A percentile compares a stretch with the other conserved stretches of the same genome.
Evolutionary conservation across 2,797 vertebrate genomes (phyloP).

Genomic region (Danio albolineatus): DNA sequence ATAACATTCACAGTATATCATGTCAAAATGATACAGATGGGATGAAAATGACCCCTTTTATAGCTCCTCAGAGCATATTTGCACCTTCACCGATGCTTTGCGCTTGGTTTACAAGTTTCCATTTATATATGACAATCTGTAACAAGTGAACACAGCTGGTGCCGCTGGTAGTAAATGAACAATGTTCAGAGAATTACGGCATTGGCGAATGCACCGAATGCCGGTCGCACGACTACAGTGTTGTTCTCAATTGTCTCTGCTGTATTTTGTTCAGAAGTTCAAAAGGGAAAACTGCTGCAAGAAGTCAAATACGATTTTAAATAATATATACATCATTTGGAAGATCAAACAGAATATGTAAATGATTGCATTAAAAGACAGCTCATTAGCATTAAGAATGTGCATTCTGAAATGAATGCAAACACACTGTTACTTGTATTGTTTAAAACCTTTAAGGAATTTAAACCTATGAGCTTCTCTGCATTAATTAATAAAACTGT

Average conservation of each 20-base stretch:
- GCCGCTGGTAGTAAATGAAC: slow-evolving; percentile 39
- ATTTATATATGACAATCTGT: slow-evolving; percentile 47
- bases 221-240: background rate
- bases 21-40: background rate
- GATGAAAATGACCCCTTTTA: background rate
- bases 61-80: slow-evolving; percentile 10
- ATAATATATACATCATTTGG: background rate
- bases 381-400: slow-evolving; percentile 14
- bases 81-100: slow-evolving; percentile 23
- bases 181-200: slow-evolving; percentile 6
- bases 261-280: background rate
- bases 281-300: slow-evolving; percentile 8
- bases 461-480: background rate
- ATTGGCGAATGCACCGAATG: slow-evolving; percentile 19
- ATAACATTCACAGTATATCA: background rate
- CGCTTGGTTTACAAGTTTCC: slow-evolving; percentile 41
- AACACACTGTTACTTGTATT: background rate
- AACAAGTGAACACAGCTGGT: slow-evolving; percentile 19
- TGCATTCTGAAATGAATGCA: background rate
- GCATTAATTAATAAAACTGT: slow-evolving; percentile 8
- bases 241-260: background rate
- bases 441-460: slow-evolving; percentile 7
- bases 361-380: background rate
- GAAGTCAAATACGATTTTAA: background rate
- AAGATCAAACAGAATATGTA: background rate